Percentiles rank a stretch among this genome's conserved stretches.
Conservation (phyloP, 1,140 invertebrate genomes). For the Drosophila pseudoananassae region DNA sequence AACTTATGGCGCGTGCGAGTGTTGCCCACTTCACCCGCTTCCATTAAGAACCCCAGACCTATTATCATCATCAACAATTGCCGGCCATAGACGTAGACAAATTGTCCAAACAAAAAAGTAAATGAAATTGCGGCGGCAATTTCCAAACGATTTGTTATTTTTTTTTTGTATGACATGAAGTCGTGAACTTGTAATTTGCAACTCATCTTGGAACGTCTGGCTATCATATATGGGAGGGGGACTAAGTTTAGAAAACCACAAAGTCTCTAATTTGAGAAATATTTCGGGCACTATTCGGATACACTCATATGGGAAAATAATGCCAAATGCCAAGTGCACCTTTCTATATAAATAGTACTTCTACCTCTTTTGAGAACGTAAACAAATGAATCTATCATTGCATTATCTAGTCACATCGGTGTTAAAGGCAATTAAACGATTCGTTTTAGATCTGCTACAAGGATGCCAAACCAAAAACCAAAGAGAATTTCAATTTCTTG, state of each 20-base stretch:
- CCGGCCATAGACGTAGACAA: constrained; percentile 62
- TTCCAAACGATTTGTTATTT: constrained; percentile 59
- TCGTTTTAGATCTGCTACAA: constrained; percentile 68
- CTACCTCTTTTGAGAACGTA: constrained; percentile 62
- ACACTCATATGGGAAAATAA: constrained; percentile 26
- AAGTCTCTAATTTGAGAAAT: constrained; percentile 6
- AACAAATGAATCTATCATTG: constrained; percentile 79
- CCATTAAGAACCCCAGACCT: constrained; percentile 21
- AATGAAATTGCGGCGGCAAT: constrained; percentile 71
- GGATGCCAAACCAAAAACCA: constrained; percentile 37
- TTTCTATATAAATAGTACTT: constrained; percentile 45
- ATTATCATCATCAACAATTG: constrained; percentile 32
- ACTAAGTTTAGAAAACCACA: constrained; percentile 37
- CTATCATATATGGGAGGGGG: constrained; percentile 8
- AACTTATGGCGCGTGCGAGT: constrained; percentile 58
- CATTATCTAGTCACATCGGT: constrained; percentile 57
- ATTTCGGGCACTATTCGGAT: not conserved
- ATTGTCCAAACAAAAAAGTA: constrained; percentile 59
- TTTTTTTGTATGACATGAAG: constrained; percentile 39
- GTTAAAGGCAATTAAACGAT: constrained; percentile 73
- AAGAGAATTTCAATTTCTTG: constrained; percentile 37
- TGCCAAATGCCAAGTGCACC: constrained; percentile 69
- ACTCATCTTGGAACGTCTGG: constrained; percentile 37
- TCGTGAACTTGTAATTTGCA: constrained; percentile 78
- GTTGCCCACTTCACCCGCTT: constrained; percentile 5